Evolutionary conservation across 1,140 invertebrate species (phyloP), one percentile per base, ranked within the genome.

Genomic region (Ceratina japonica): DNA sequence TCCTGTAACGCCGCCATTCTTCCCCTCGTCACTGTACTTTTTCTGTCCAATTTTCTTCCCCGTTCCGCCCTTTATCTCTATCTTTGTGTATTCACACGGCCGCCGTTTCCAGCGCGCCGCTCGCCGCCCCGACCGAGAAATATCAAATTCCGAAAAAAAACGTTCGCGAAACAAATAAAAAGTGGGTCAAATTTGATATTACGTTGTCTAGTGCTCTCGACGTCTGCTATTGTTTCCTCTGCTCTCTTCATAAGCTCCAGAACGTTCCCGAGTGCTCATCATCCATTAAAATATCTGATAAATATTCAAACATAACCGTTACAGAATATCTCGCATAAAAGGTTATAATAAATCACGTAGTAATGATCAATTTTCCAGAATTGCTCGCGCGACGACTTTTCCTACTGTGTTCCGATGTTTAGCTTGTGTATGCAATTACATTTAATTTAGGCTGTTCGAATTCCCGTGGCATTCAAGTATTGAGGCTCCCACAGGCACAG

Each of bases 1-100:
- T 51, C 64, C 64, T 24, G 20, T 75, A 56, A 58, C 62, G 12
- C 37, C 37, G 10, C 52, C 49, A 58, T 58, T 66, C 62, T 44
- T 65, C 22, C 16, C 31, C 20, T 24, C 27, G n/a, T 37, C 20
- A 15, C 18, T 13, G 2, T 15, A 18, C 10, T 44, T 27, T 75
- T 62, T 31, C 16, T 22, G 5, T 54, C 10, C 61, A 27, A 54
- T 10, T 54, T 62, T 3, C 37, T 27, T 22, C 8, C 16, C 8
- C 3, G 27, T 18, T 63, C 61, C 27, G 3, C 27, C 16, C 16
- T 18, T 63, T n/a, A 31, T 3, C 37, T 44, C 37, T 44, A 44
- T 44, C 10, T 10, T 8, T 44, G 0, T n/a, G n/a, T 37, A 8
- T 37, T 37, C 18, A 63, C 2, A 2, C 24, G n/a, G 27, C 16